Evolutionary conservation across 2,113 vertebrate species (phyloP).

Genomic region (Chaetura pelagica): DNA sequence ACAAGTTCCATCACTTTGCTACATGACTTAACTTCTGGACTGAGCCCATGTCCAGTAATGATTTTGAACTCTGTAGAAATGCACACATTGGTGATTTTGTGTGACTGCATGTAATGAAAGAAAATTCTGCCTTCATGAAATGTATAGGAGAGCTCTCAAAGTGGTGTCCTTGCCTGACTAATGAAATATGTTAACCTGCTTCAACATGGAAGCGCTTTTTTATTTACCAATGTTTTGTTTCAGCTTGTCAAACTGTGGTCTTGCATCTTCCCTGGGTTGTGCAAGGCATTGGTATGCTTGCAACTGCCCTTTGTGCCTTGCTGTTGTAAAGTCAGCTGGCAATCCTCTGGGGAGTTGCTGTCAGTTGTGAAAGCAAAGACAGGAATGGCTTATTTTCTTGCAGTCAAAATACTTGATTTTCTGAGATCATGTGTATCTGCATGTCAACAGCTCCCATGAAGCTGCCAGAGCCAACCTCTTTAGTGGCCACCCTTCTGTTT

Average conservation of each 20-base stretch:
- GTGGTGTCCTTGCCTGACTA: neutral
- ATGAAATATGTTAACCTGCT: neutral
- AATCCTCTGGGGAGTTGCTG: neutral
- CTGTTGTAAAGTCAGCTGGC: neutral
- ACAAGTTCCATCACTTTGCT: neutral
- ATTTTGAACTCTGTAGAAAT: neutral
- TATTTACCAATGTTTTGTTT: neutral
- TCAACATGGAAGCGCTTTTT: neutral
- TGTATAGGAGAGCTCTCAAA: neutral
- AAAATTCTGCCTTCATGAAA: neutral
- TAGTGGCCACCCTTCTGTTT: neutral
- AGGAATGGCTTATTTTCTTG: neutral
- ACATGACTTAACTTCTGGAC: neutral
- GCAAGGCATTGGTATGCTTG: neutral
- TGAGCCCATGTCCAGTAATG: neutral
- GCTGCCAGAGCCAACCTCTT: neutral
- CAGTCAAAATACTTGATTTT: neutral
- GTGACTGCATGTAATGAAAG: neutral
- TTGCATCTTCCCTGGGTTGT: neutral
- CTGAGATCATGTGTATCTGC: neutral
- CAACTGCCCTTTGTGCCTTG: neutral
- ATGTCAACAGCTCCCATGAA: neutral
- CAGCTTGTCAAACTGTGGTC: neutral
- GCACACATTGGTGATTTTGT: accelerated
- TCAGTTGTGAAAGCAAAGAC: neutral